Evolutionary conservation across 1,140 invertebrate genomes (phyloP), one percentile per base, ranked within the genome.

Genomic region (Leptopilina clavipes): DNA sequence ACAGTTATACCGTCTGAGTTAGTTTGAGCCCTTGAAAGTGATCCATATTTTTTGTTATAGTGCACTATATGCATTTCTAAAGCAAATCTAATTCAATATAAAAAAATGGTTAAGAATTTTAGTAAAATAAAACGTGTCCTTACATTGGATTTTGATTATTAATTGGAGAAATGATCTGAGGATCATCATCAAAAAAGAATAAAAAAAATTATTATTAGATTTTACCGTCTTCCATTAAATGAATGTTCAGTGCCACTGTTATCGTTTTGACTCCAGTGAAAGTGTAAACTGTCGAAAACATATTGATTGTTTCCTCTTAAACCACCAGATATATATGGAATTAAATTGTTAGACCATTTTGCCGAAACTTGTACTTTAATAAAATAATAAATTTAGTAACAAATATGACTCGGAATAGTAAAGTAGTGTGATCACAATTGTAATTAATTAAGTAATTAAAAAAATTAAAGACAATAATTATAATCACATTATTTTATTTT

Each of bases 21-120:
- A 12, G 11, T 25, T 31, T 31, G 12, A 11, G 56, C 56, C 12
- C 3, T 22, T 31, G 12, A 25, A 22, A 65, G 2, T 65, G 56
- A 65, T 11, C 56, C 56, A n/a, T 65, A 65, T 14, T 19, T 31
- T 22, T 19, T 31, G 22, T 31, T 65, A 31, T 65, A 65, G 11
- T 65, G 56, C 19, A 65, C 56, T 31, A 65, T 14, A 19, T 65
- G 56, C 18, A 65, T 31, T 19, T 65, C 56, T 11, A 65, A 52
- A 8, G 48, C 17, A 8, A 52, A 52, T 52, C 48, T 52, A 52
- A n/a, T n/a, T n/a, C n/a, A n/a, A n/a, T n/a, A n/a, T n/a, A n/a
- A n/a, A n/a, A n/a, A n/a, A n/a, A n/a, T n/a, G n/a, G n/a, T n/a
- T n/a, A n/a, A n/a, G n/a, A n/a, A n/a, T n/a, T n/a, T n/a, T n/a